Evolutionary conservation across 1,140 invertebrate species (phyloP), one percentile per base, ranked within the genome.

Genomic region (Forficula auricularia): DNA sequence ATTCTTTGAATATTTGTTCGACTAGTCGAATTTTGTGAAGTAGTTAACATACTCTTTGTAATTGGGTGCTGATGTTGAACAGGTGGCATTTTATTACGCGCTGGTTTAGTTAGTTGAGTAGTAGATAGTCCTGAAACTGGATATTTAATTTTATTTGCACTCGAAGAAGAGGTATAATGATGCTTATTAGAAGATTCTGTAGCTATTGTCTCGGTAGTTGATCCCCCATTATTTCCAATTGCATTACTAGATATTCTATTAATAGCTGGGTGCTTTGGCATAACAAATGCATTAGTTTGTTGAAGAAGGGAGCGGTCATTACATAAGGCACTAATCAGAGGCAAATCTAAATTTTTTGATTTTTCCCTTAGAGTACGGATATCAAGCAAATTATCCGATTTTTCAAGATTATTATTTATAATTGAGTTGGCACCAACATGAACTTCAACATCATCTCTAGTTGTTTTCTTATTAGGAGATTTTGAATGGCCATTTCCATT

Each of bases 261-360:
- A 7, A 16, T 14, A 33, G 34, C 31, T 0, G 66, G 70, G 56
- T 75, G 72, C 57, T 77, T 77, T 19, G 78, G 75, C 62, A 77
- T 65, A 33, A 78, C 79, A 52, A 80, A 82, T 10, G 81, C 80
- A 59, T 85, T 84, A 3, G 82, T 85, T 58, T 85, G 82, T 59
- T 84, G 85, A 34, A 87, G 58, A 44, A 87, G 62, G 31, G 83
- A 83, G 19, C 79, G 70, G 59, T 91, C 86, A 56, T 89, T 89
- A 62, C 85, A 91, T 38, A 91, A 63, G 3, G 86, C 86, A 31
- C 83, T 80, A 53, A 91, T 88, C 19, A 91, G 62, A 12, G 86
- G 86, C 53, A 91, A 63, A 60, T 90, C 85, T 47, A 89, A 61
- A 52, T 87, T 81, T 48, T 80, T 77, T 62, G 82, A 87, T 63